Evolutionary conservation across 2,888 invertebrate genomes (phyloP).

Genomic region (Gordius sp.): DNA sequence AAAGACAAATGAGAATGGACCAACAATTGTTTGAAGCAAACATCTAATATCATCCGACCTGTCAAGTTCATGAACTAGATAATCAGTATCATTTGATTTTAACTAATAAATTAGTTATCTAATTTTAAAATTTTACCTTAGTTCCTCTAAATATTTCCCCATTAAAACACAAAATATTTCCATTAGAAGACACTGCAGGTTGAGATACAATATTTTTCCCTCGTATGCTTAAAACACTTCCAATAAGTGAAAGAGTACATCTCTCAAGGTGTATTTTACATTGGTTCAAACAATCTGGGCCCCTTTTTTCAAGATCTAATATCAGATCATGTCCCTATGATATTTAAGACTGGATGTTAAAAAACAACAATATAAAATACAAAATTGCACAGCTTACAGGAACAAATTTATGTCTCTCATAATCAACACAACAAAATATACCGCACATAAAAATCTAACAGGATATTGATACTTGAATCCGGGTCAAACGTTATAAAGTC

Average conservation of each 20-base stretch:
- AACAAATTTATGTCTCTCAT: too few species aligned
- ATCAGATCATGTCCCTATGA: too few species aligned
- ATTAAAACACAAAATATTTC: constrained; percentile 1
- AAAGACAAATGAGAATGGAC: constrained; percentile 1
- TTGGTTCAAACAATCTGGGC: not conserved
- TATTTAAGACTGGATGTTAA: too few species aligned
- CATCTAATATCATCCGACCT: not conserved
- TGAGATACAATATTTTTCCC: not conserved
- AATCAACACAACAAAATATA: too few species aligned
- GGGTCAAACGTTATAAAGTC: too few species aligned
- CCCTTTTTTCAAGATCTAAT: not conserved
- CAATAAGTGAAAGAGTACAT: not conserved
- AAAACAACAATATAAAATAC: too few species aligned
- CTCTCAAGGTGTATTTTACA: not conserved
- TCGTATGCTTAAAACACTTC: not conserved
- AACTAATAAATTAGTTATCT: not conserved
- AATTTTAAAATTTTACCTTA: constrained; percentile 3
- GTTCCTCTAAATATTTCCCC: not conserved
- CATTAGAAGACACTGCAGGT: not conserved
- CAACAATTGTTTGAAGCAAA: not conserved
- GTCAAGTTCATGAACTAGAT: not conserved
- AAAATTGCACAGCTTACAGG: too few species aligned
- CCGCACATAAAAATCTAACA: too few species aligned
- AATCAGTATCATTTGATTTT: not conserved
- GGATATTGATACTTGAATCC: too few species aligned